These are phyloP conservation scores for Leuctra nigra DNA, from an alignment of 2,888 invertebrate genomes.

Conservation along the genomic window DNA sequence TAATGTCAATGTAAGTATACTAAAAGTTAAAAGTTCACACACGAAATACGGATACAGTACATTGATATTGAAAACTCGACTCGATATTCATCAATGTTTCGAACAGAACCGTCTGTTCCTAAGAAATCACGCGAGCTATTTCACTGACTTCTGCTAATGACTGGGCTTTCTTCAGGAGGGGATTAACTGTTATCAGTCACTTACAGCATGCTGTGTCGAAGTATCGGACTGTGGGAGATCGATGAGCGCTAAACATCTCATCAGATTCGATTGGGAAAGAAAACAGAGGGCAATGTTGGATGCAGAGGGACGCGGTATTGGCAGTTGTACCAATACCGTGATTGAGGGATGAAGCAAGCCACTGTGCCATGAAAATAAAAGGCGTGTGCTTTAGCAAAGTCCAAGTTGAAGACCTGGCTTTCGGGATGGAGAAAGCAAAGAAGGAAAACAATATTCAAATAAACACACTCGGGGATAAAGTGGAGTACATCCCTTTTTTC, in stretches of 20 bases:
- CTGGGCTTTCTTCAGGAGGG: background rate
- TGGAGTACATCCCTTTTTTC: background rate
- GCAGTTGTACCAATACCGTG: background rate
- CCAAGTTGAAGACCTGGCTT: background rate
- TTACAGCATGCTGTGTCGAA: conserved; percentile 2
- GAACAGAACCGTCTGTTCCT: too few relatives aligned
- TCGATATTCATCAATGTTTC: too few relatives aligned
- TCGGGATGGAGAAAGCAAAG: background rate
- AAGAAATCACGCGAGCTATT: too few relatives aligned
- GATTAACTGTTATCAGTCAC: conserved; percentile 12
- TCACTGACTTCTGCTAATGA: too few relatives aligned
- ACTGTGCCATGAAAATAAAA: background rate
- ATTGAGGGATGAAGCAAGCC: background rate
- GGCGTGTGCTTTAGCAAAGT: background rate
- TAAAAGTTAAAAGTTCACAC: too few relatives aligned
- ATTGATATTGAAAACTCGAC: too few relatives aligned
- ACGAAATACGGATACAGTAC: too few relatives aligned
- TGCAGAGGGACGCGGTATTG: background rate
- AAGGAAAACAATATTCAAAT: background rate
- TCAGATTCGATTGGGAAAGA: background rate
- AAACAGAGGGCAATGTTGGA: background rate
- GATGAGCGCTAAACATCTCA: background rate
- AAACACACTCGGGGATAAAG: too few relatives aligned
- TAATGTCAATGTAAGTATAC: too few relatives aligned
- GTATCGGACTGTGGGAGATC: background rate